Base-by-base conservation (phyloP, 2,888 invertebrate species). In the Ochropleura plecta region DNA sequence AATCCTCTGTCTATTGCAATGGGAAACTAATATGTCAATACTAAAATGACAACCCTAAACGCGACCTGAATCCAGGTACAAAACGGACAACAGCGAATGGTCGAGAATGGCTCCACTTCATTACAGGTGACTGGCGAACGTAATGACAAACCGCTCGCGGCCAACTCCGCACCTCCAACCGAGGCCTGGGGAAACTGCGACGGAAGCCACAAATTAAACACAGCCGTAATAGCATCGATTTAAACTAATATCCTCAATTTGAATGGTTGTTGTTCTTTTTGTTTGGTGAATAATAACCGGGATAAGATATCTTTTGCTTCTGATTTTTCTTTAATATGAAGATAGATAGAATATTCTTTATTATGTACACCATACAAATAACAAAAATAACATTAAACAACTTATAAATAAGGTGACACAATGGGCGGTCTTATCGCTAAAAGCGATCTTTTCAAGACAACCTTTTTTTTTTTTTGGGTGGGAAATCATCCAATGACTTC, bases 81-180 rank as follows among this genome's bases (percentile, higher is more conserved):
- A 91, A 91, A 63, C 64, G 68, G 76, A 55, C 55, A 30, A 30
- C 79, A 57, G 76, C 81, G 63, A 82, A 70, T 72, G 73, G 67
- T 74, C 77, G 78, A 78, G 81, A 88, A 86, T 88, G 84, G 83
- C 88, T 89, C 88, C 82, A 85, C 90, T 91, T 90, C 90, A 91
- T 92, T 92, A 90, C 87, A 88, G 87, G 87, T 85, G 87, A 90
- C 87, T 87, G 87, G 87, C 85, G 87, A 84, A 81, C 77, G 85
- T 89, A 90, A 89, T 88, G 87, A 87, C 88, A 88, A 88, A 88
- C 80, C 86, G 91, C 92, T 88, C 66, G 88, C 78, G 88, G 92
- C 88, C 70, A 82, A 87, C 86, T 90, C 90, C 84, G 84, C 90
- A 88, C 90, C 88, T 88, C 79, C 84, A 86, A 90, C 89, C 88